These are phyloP conservation scores for Sander lucioperca DNA, from an alignment of 2,113 vertebrate species.

Conservation along the genomic window DNA sequence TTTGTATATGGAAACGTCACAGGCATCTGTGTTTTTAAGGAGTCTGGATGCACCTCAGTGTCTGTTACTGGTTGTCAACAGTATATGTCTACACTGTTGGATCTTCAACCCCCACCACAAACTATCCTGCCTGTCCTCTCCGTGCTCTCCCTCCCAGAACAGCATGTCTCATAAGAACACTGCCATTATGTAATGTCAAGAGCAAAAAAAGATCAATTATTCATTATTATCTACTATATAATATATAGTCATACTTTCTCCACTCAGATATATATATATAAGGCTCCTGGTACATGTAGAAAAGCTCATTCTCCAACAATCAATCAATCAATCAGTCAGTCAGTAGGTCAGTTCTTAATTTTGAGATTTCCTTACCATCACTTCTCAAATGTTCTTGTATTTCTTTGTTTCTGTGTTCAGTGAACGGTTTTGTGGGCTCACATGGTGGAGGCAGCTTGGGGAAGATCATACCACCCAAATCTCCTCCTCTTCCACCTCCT, in stretches of 20 bases:
- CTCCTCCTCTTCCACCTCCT: conserved; percentile 87
- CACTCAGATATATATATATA: neutral
- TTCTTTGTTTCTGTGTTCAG: conserved; percentile 72
- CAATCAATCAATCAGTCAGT: neutral
- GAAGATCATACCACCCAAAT: conserved; percentile 91
- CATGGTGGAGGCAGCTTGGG: conserved; percentile 86
- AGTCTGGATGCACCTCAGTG: neutral
- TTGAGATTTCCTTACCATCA: neutral
- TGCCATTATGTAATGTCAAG: conserved; percentile 66
- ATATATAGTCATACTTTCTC: conserved; percentile 61
- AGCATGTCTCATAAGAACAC: conserved; percentile 38
- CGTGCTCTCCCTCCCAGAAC: conserved; percentile 34
- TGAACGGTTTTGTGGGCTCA: conserved; percentile 90
- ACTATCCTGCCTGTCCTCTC: conserved; percentile 14
- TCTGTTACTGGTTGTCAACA: neutral
- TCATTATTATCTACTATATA: conserved; percentile 73
- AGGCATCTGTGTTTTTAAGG: neutral
- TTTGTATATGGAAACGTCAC: too few relatives aligned
- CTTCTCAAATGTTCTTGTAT: neutral
- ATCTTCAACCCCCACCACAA: neutral
- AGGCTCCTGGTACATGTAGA: neutral
- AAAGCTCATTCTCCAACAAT: neutral
- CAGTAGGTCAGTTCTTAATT: neutral
- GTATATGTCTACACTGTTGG: neutral
- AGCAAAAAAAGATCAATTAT: conserved; percentile 70